Conservation (phyloP, 2,888 invertebrate genomes). For the Caenorhabditis angaria region DNA sequence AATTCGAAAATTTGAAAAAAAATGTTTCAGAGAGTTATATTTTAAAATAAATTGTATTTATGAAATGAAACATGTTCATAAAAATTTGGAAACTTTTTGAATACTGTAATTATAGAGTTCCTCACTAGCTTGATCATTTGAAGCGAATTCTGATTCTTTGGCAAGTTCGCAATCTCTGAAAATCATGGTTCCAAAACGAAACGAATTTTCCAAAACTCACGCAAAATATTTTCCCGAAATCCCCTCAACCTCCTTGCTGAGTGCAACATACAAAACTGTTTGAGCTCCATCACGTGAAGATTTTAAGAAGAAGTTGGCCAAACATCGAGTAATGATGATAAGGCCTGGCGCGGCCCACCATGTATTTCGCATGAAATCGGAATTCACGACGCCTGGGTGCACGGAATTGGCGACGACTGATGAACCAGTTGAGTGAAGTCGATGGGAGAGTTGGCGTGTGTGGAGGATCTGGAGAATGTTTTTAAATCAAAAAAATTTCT, state of each 20-base stretch:
- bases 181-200: background rate
- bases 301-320: constrained; percentile 75
- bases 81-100: constrained; percentile 25
- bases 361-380: constrained; percentile 48
- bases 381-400: constrained; percentile 81
- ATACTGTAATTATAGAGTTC: constrained; percentile 67
- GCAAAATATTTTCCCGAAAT: constrained; percentile 83
- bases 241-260: constrained; percentile 81
- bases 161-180: constrained; percentile 60
- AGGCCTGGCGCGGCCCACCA: constrained; percentile 34
- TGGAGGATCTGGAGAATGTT: constrained; percentile 69
- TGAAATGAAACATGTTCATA: too few species aligned
- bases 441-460: constrained; percentile 62
- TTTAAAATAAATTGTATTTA: too few species aligned
- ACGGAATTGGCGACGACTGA: constrained; percentile 80
- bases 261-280: constrained; percentile 82
- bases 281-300: constrained; percentile 84
- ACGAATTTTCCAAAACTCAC: constrained; percentile 17
- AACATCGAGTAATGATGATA: constrained; percentile 46
- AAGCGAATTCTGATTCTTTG: constrained; percentile 50
- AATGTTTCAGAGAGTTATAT: too few species aligned
- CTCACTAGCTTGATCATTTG: constrained; percentile 61
- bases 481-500: background rate
- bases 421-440: constrained; percentile 55
- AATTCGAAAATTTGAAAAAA: too few species aligned